Evolutionary conservation across 2,888 invertebrate species (phyloP).

Genomic region (Ryuthela nishihirai): DNA sequence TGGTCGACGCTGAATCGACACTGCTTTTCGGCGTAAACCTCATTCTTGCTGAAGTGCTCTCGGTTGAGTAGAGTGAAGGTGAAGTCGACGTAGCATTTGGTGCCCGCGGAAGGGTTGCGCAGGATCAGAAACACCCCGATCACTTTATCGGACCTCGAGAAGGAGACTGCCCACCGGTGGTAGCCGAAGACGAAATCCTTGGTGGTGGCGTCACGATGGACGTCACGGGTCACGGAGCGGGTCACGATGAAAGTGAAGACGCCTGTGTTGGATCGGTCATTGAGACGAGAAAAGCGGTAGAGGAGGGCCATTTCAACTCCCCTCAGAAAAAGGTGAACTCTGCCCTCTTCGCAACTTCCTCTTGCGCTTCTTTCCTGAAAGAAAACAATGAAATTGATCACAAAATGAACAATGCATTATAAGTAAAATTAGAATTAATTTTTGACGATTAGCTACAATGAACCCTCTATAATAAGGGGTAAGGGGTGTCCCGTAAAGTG

Average conservation of each 20-base stretch:
- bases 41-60: conserved; percentile 77
- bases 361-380: too few species aligned
- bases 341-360: too few species aligned
- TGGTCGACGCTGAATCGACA: conserved; percentile 61
- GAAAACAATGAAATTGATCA: too few species aligned
- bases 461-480: too few species aligned
- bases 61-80: conserved; percentile 74
- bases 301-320: conserved; percentile 70
- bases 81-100: conserved; percentile 69
- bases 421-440: too few species aligned
- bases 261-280: conserved; percentile 70
- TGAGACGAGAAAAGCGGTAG: conserved; percentile 75
- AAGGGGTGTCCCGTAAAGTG: too few species aligned
- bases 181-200: conserved; percentile 78
- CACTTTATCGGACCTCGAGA: conserved; percentile 70
- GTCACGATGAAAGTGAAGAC: conserved; percentile 81
- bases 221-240: conserved; percentile 69
- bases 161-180: conserved; percentile 76
- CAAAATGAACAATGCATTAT: too few species aligned
- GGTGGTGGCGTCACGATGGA: conserved; percentile 73
- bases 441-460: too few species aligned
- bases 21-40: conserved; percentile 66
- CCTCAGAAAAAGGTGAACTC: too few species aligned
- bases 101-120: conserved; percentile 67
- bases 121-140: conserved; percentile 73